phyloP scores from a whole-genome alignment of 2,797 vertebrate genomes.

The Meriones psammophilus region DNA sequence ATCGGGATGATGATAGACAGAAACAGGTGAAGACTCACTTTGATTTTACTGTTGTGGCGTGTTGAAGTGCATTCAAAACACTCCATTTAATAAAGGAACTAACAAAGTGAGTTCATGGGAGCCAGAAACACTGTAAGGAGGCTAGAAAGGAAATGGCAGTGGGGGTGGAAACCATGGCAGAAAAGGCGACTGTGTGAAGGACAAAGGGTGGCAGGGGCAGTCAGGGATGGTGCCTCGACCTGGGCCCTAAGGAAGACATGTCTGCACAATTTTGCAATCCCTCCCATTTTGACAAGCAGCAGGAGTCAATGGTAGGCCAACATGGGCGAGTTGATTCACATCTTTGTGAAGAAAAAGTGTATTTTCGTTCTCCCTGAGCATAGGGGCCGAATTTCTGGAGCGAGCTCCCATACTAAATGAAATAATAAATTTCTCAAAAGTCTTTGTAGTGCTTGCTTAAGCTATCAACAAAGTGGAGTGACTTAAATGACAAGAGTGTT shows the following conservation, averaged over 20 bases:
- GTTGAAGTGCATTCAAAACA: conserved; percentile 22
- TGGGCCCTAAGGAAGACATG: not conserved
- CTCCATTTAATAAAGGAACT: conserved; percentile 20
- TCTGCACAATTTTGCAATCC: conserved; percentile 44
- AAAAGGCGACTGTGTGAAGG: not conserved
- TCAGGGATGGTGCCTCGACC: not conserved
- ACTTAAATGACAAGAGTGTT: conserved; percentile 83
- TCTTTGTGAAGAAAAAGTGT: conserved; percentile 31
- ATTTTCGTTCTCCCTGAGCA: conserved; percentile 57
- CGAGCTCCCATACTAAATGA: conserved; percentile 59
- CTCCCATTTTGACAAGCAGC: conserved; percentile 35
- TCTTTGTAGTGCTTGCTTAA: conserved; percentile 78
- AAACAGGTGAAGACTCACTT: not conserved
- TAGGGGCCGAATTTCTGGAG: conserved; percentile 66
- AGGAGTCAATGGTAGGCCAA: conserved; percentile 58
- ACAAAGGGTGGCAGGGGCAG: not conserved
- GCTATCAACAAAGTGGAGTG: conserved; percentile 79
- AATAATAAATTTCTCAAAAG: conserved; percentile 79
- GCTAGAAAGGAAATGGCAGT: not conserved
- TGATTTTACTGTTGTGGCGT: not conserved
- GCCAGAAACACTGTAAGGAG: conserved; percentile 9
- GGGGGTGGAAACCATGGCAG: not conserved
- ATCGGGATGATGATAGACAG: not conserved
- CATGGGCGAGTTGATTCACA: conserved; percentile 43
- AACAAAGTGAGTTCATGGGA: conserved; percentile 43